A percentile compares a stretch with the other conserved stretches of the same genome.
Evolutionary conservation across 1,140 invertebrate species (phyloP).

Genomic region (Euura saliciscinereae): DNA sequence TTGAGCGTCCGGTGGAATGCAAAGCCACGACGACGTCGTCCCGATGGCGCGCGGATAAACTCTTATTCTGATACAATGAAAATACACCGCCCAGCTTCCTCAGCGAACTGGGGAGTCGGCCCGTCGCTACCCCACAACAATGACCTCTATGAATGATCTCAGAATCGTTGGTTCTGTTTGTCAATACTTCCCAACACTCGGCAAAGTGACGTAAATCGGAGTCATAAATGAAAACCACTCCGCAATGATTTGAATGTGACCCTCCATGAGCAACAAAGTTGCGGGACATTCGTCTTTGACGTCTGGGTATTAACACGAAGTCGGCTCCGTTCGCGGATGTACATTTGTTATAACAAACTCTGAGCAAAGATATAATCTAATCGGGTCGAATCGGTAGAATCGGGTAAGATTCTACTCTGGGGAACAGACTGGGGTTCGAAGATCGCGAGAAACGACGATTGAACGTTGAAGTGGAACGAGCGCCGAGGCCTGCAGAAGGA

Average conservation of each 20-base stretch:
- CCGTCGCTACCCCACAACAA: not conserved
- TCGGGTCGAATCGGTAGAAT: not conserved
- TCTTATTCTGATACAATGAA: constrained; percentile 26
- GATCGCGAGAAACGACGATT: constrained; percentile 20
- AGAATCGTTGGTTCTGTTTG: too few species aligned
- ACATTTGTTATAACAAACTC: constrained; percentile 4
- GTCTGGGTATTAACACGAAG: not conserved
- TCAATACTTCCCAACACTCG: too few species aligned
- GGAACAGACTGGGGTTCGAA: not conserved
- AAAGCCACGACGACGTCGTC: constrained; percentile 24
- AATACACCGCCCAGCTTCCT: constrained; percentile 16
- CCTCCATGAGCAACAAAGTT: too few species aligned
- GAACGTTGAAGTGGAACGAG: constrained; percentile 19
- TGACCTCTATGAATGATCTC: not conserved
- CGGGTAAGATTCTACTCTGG: not conserved
- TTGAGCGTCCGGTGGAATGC: constrained; percentile 35
- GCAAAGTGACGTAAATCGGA: too few species aligned
- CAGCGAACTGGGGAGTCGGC: not conserved
- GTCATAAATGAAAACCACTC: too few species aligned
- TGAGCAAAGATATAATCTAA: not conserved
- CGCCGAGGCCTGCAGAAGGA: not conserved
- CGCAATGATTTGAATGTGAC: too few species aligned
- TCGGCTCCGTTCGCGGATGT: not conserved
- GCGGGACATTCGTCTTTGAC: too few species aligned
- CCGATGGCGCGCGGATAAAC: constrained; percentile 33